phyloP scores from a whole-genome alignment of 2,888 invertebrate genomes.

The Proisotoma minuta region DNA sequence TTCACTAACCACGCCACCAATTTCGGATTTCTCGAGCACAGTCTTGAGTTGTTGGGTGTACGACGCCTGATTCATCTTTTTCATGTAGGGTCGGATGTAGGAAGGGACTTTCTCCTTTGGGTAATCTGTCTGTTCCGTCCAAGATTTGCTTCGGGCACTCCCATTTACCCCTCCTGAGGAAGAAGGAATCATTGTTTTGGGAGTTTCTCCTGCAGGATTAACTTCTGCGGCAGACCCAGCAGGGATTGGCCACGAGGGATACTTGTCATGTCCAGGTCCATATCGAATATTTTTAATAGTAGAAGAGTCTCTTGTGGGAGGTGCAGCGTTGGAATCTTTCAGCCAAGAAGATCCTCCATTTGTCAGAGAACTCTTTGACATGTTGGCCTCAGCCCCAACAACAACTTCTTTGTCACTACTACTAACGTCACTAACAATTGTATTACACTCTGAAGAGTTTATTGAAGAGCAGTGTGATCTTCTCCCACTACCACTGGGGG shows the following conservation, averaged over 20 bases:
- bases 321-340: constrained; percentile 20
- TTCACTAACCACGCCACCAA: constrained; percentile 10
- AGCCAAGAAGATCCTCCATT: constrained; percentile 6
- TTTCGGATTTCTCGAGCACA: constrained; percentile 64
- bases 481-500: too few relatives aligned
- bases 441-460: constrained; percentile 7
- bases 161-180: constrained; percentile 49
- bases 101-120: constrained; percentile 64
- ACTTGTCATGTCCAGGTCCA: constrained; percentile 69
- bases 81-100: constrained; percentile 61
- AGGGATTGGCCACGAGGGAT: constrained; percentile 68
- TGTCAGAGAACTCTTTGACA: neutral
- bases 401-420: neutral
- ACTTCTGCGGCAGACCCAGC: constrained; percentile 55
- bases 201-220: constrained; percentile 51
- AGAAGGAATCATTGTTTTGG: constrained; percentile 18
- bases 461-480: too few relatives aligned
- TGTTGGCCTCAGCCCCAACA: neutral
- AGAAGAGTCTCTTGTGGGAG: constrained; percentile 64
- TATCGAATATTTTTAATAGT: constrained; percentile 64
- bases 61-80: constrained; percentile 56
- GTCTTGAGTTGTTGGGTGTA: constrained; percentile 64
- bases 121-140: constrained; percentile 67
- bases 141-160: constrained; percentile 64
- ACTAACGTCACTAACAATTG: neutral